Conservation (phyloP, 2,888 invertebrate species). For the Icerya purchasi region DNA sequence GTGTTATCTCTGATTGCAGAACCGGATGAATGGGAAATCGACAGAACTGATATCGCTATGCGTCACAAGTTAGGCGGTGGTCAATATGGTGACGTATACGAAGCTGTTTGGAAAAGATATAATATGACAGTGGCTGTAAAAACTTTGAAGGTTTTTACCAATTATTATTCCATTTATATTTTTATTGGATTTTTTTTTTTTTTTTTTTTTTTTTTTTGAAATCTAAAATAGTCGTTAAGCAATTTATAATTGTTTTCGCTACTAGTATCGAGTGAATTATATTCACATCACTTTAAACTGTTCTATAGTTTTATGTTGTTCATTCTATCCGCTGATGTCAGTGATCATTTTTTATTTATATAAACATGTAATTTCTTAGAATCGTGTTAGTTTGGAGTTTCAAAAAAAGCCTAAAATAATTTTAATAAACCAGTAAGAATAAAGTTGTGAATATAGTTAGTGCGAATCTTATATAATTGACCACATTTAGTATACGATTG, state of each 20-base stretch:
- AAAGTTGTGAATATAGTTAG: too few relatives aligned
- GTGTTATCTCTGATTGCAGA: slow-evolving; percentile 32
- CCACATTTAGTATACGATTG: too few relatives aligned
- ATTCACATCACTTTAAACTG: neutral
- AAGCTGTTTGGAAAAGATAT: slow-evolving; percentile 87
- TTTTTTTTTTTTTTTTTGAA: too few relatives aligned
- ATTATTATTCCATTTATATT: neutral
- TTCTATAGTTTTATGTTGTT: too few relatives aligned
- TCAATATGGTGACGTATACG: slow-evolving; percentile 88
- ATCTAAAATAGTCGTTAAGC: neutral
- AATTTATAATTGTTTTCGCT: neutral
- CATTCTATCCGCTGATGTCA: too few relatives aligned
- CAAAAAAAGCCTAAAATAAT: too few relatives aligned
- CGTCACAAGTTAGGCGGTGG: slow-evolving; percentile 90
- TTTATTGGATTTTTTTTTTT: too few relatives aligned
- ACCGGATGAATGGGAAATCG: slow-evolving; percentile 95
- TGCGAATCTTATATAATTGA: too few relatives aligned
- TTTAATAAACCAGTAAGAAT: too few relatives aligned
- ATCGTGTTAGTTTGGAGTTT: too few relatives aligned
- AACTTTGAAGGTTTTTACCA: slow-evolving; percentile 57
- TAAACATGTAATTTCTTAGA: too few relatives aligned
- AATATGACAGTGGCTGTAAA: slow-evolving; percentile 96
- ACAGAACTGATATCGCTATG: slow-evolving; percentile 94
- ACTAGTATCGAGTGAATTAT: neutral
- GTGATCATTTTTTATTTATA: too few relatives aligned